phyloP scores from a whole-genome alignment of 1,140 invertebrate genomes.

The Brachionus calyciflorus region DNA sequence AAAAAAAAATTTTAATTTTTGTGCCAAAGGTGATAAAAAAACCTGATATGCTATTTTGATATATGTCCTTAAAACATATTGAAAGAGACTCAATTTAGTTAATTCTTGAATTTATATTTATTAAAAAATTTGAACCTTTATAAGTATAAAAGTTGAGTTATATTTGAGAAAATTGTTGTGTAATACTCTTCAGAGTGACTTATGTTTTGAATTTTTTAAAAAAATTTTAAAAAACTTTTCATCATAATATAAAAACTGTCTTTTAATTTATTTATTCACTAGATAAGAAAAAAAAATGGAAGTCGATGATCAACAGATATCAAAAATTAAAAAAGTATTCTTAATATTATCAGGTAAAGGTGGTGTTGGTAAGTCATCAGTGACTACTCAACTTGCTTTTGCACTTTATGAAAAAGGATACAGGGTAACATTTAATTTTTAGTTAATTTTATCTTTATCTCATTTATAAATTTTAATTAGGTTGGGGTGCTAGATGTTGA shows the following conservation, averaged over 20 bases:
- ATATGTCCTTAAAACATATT: too few relatives aligned
- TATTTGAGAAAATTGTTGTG: background rate
- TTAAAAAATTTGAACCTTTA: background rate
- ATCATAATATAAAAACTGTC: background rate
- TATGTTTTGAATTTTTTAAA: background rate
- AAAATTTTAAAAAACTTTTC: background rate
- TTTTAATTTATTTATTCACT: background rate
- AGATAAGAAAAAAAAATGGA: background rate
- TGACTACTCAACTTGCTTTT: conserved; percentile 80
- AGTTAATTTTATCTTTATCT: too few relatives aligned
- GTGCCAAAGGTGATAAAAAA: too few relatives aligned
- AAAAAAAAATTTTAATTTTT: too few relatives aligned
- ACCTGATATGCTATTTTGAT: too few relatives aligned
- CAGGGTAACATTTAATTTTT: conserved; percentile 71
- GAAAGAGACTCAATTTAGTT: too few relatives aligned
- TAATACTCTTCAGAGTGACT: background rate
- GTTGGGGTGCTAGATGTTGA: conserved; percentile 91
- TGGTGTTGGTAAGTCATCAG: conserved; percentile 94
- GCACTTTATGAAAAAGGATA: conserved; percentile 75
- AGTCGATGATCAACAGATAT: conserved; percentile 28
- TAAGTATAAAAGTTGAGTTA: background rate
- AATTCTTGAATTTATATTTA: too few relatives aligned
- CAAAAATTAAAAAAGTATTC: conserved; percentile 56
- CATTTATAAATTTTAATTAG: conserved; percentile 80
- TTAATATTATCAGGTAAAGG: conserved; percentile 84